A percentile compares a stretch with the other conserved stretches of the same genome.
Evolutionary conservation across 2,113 vertebrate species (phyloP).

Genomic region (Nannobrachium achirus): DNA sequence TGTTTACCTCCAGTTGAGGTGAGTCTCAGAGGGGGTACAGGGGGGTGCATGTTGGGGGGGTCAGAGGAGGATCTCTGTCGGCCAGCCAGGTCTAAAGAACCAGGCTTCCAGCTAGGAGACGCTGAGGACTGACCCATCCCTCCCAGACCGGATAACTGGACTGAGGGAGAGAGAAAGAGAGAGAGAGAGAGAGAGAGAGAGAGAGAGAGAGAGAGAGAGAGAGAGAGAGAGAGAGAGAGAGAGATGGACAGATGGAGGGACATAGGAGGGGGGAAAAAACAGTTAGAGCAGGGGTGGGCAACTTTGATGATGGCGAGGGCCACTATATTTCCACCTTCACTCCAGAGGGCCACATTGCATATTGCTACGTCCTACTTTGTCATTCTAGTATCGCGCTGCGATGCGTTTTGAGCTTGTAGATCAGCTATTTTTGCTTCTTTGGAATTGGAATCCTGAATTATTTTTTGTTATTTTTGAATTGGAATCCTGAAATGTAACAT

Average conservation of each 20-base stretch:
- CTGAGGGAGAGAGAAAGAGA: slow-evolving; percentile 62
- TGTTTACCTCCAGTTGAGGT: slow-evolving; percentile 90
- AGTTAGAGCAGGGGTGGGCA: too few species aligned
- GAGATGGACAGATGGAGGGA: not conserved
- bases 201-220: slow-evolving; percentile 4
- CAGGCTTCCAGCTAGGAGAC: slow-evolving; percentile 90
- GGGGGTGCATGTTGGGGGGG: slow-evolving; percentile 97
- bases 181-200: slow-evolving; percentile 2
- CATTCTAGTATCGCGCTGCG: too few species aligned
- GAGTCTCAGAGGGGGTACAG: slow-evolving; percentile 91
- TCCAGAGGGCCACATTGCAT: too few species aligned
- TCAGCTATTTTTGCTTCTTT: too few species aligned
- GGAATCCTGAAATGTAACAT: too few species aligned
- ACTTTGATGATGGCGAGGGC: too few species aligned
- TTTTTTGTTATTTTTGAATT: too few species aligned
- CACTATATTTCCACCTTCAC: too few species aligned
- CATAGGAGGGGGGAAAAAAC: not conserved
- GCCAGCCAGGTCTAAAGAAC: slow-evolving; percentile 87
- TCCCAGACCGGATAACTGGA: slow-evolving; percentile 83
- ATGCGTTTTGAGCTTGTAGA: too few species aligned
- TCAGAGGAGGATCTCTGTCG: slow-evolving; percentile 97
- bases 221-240: slow-evolving; percentile 15
- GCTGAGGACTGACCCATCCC: slow-evolving; percentile 83
- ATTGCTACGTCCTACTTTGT: too few species aligned
- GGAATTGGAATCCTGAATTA: too few species aligned